Evolutionary conservation across 1,140 invertebrate species (phyloP), one percentile per base, ranked within the genome.

Genomic region (Lordiphosa clarofinis): DNA sequence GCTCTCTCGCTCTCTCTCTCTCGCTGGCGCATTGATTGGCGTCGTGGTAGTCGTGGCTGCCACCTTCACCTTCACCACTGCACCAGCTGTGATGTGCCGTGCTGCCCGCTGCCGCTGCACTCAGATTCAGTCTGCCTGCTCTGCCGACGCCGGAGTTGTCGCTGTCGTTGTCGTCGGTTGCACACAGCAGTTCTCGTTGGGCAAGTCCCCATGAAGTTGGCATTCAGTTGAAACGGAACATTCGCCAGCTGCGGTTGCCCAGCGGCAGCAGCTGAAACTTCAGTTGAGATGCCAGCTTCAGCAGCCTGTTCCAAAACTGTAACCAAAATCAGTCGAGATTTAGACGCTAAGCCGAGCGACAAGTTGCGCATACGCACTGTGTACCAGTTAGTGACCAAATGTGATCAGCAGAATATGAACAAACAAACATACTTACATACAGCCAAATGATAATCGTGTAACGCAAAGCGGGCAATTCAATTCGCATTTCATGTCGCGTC

Each of bases 161-260:
- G 53, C 60, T 10, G 60, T 5, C 33, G n/a, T 28, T 44, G 43
- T 13, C 35, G 37, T 31, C 13, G 38, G 35, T n/a, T 53, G 73
- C 78, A 76, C 76, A 82, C 76, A 82, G 72, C 78, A 82, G 82
- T 88, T 88, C 81, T 76, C 71, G 74, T 88, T 88, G 82, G 62
- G 86, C 73, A 68, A 87, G 81, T 88, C 78, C 81, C 74, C 86
- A 47, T 40, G 35, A 53, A 59, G 57, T 76, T 73, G 64, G 65
- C 63, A 63, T 78, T 88, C 73, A 88, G 86, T 88, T 69, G 69
- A 86, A 87, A 87, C 70, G 61, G 59, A 84, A 84, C 76, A 61
- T 73, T 78, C 76, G 66, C 73, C 74, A 84, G 63, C 66, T 71
- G 62, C 87, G 76, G 86, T 88, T 81, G 76, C 57, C 67, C 66